A percentile compares a stretch with the other conserved stretches of the same genome.
Conservation (phyloP, 2,113 vertebrate species). For the Rhynchopsitta pachyrhyncha region DNA sequence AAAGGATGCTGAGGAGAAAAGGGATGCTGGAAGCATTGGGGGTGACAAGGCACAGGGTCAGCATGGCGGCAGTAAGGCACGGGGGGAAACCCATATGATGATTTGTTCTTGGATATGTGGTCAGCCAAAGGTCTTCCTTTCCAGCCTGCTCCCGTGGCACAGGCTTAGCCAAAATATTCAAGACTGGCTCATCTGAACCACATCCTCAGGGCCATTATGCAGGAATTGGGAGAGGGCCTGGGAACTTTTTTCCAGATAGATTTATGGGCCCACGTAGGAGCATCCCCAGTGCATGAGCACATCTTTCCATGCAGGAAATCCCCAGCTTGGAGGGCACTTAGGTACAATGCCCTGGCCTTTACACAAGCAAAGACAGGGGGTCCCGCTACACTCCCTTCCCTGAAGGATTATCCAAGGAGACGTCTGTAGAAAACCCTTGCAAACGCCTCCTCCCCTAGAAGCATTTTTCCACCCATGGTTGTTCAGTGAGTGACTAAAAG, state of each 20-base stretch:
- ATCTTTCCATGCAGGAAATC: background rate
- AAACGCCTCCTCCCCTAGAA: background rate
- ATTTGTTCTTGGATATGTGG: fast-evolving
- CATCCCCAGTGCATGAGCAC: background rate
- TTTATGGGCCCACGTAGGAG: background rate
- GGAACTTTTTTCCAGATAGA: background rate
- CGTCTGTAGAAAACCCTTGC: background rate
- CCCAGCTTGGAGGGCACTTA: background rate
- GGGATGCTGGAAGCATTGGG: background rate
- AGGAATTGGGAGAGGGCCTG: background rate
- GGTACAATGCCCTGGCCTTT: background rate
- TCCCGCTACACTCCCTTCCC: fast-evolving
- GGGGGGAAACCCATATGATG: background rate
- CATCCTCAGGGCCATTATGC: fast-evolving
- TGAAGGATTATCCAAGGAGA: background rate
- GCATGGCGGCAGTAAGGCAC: background rate
- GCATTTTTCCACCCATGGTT: background rate
- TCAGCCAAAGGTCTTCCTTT: background rate
- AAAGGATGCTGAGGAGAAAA: background rate
- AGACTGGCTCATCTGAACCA: fast-evolving
- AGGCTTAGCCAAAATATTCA: fast-evolving
- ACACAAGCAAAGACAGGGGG: background rate
- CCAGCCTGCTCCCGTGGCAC: background rate
- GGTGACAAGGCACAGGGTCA: background rate
- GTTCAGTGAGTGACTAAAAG: background rate